A percentile compares a stretch with the other conserved stretches of the same genome.
Conservation (phyloP, 2,113 vertebrate genomes). For the Phasianus colchicus region DNA sequence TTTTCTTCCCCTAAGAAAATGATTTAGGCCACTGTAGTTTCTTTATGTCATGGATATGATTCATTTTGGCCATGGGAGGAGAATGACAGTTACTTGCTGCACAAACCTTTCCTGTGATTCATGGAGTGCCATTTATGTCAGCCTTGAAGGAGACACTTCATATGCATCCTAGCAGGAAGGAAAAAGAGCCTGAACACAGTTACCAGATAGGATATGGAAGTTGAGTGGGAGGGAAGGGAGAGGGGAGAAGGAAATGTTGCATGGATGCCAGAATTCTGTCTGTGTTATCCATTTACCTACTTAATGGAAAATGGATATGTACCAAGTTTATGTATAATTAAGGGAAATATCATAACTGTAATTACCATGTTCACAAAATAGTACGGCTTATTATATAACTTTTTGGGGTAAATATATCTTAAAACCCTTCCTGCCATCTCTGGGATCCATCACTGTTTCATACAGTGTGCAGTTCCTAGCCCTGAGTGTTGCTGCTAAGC, state of each 20-base stretch:
- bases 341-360: conserved; percentile 12
- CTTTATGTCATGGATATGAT: conserved; percentile 48
- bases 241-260: conserved; percentile 32
- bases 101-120: conserved; percentile 72
- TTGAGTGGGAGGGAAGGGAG: conserved; percentile 3
- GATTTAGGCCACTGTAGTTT: conserved; percentile 19
- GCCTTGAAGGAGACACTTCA: conserved; percentile 51
- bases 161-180: conserved; percentile 48
- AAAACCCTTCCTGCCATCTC: not conserved
- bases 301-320: conserved; percentile 54
- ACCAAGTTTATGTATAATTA: conserved; percentile 36
- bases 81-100: conserved; percentile 65
- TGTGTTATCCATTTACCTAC: conserved; percentile 8
- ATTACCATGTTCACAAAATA: conserved; percentile 39
- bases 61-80: conserved; percentile 60
- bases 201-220: conserved; percentile 46
- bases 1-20: not conserved
- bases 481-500: not conserved
- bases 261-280: conserved; percentile 26
- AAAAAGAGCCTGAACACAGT: conserved; percentile 13
- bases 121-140: conserved; percentile 55
- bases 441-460: not conserved
- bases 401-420: conserved; percentile 12
- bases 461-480: not conserved
- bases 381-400: conserved; percentile 10